Evolutionary conservation across 2,113 vertebrate genomes (phyloP).

Genomic region (Lagenorhynchus albirostris): DNA sequence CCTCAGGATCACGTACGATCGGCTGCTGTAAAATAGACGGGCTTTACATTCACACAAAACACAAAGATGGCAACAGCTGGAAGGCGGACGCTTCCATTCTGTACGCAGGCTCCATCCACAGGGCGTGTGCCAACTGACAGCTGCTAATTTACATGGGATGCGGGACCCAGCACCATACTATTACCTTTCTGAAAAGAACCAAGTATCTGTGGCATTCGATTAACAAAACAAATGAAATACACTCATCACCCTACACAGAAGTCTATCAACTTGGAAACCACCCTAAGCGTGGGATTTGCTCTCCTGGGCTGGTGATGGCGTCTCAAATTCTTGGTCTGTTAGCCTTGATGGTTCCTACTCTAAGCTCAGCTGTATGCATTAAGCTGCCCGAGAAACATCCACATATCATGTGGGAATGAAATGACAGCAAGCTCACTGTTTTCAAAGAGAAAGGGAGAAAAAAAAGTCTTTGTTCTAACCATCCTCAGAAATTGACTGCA

Average conservation of each 20-base stretch:
- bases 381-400: neutral
- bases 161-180: neutral
- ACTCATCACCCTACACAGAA: neutral
- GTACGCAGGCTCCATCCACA: neutral
- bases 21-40: fast-evolving
- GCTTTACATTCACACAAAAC: neutral
- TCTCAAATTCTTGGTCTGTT: neutral
- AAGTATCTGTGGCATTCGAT: neutral
- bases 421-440: neutral
- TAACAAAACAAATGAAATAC: neutral
- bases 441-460: neutral
- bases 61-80: neutral
- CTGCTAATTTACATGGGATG: neutral
- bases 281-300: neutral
- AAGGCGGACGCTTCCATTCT: neutral
- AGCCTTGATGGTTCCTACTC: neutral
- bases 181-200: neutral
- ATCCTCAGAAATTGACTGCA: neutral
- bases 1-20: neutral
- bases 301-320: neutral
- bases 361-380: neutral
- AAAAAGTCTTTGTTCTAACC: neutral
- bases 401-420: neutral
- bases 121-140: neutral
- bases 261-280: neutral